Base-by-base conservation (phyloP, 2,888 invertebrate genomes). In the Drepana falcataria region DNA sequence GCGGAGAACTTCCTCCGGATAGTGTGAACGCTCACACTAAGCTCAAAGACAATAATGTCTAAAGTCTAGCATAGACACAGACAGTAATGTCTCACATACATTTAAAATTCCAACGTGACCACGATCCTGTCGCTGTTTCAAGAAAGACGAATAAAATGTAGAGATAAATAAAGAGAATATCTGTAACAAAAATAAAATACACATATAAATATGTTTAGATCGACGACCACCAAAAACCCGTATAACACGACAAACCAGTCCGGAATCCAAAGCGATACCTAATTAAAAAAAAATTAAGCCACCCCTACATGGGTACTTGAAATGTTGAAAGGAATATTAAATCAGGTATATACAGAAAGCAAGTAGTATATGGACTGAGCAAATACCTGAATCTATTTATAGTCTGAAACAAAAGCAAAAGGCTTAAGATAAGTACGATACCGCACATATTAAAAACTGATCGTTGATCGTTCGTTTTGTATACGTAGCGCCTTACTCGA, bases 321-420 rank as follows among this genome's bases (percentile, higher is more conserved):
- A 70, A 60, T 63, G 59, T 63, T 51, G 53, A 55, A 56, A 61
- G 63, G 60, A 59, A 56, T 55, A 54, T 59, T 62, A 55, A 56
- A 44, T 2, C 44, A 2, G 3, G 44, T 3, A 9, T 0, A 3
- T 44, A 9, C 37, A 37, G 37, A 37, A 37, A 5, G 21, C 21
- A 21, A 21, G 21, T 21, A 1, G 21, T 21, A 21, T 21, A 21
- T 21, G 21, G 40, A 40, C 40, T 2, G 4, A 40, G 40, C 40
- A 69, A 63, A 53, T 69, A 68, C 66, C 65, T 65, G 60, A 33
- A n/a, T 72, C 70, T 79, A 79, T 78, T 76, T 76, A 69, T 77
- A 76, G 68, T 75, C 62, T 58, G 68, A 75, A 79, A 79, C 72
- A 79, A 77, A 67, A 73, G 59, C 58, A 59, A 21, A 55, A 61